A percentile compares a stretch with the other conserved stretches of the same genome.
Evolutionary conservation across 2,797 vertebrate species (phyloP).

Genomic region (Pterois miles): DNA sequence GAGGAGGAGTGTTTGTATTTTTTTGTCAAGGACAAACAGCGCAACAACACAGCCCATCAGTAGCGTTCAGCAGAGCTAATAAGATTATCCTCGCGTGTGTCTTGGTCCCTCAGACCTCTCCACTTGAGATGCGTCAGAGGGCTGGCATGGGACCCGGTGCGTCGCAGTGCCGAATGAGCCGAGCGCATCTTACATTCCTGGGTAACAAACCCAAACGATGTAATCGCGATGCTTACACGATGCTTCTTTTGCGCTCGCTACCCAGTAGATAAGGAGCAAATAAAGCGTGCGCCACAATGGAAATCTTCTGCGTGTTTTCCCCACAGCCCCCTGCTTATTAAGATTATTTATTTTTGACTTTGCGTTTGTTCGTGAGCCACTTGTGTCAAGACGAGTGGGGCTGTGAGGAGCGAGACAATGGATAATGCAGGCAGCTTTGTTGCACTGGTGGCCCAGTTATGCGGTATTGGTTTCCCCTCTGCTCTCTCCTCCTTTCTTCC

Average conservation of each 20-base stretch:
- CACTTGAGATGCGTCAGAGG: slow-evolving; percentile 78
- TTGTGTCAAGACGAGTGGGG: slow-evolving; percentile 54
- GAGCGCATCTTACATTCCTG: slow-evolving; percentile 81
- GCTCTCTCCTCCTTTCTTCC: slow-evolving; percentile 48
- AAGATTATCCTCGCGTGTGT: slow-evolving; percentile 79
- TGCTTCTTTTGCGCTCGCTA: slow-evolving; percentile 76
- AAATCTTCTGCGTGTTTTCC: slow-evolving; percentile 59
- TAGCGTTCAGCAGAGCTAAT: slow-evolving; percentile 79
- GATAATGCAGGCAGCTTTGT: slow-evolving; percentile 59
- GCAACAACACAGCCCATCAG: slow-evolving; percentile 60
- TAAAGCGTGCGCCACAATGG: slow-evolving; percentile 77
- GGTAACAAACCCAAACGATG: slow-evolving; percentile 86
- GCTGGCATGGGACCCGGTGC: slow-evolving; percentile 72
- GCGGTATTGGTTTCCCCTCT: slow-evolving; percentile 37
- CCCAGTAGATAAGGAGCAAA: slow-evolving; percentile 79
- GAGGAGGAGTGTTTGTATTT: slow-evolving; percentile 47
- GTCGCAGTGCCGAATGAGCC: slow-evolving; percentile 71
- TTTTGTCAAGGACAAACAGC: slow-evolving; percentile 80
- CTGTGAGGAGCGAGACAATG: slow-evolving; percentile 62
- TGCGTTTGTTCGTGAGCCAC: slow-evolving; percentile 68
- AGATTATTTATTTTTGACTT: slow-evolving; percentile 76
- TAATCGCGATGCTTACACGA: slow-evolving; percentile 85
- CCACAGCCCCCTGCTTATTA: slow-evolving; percentile 74
- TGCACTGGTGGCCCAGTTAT: slow-evolving; percentile 59
- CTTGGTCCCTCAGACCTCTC: slow-evolving; percentile 79